phyloP scores from a whole-genome alignment of 1,140 invertebrate species.

The Drosophila micromelanica region DNA sequence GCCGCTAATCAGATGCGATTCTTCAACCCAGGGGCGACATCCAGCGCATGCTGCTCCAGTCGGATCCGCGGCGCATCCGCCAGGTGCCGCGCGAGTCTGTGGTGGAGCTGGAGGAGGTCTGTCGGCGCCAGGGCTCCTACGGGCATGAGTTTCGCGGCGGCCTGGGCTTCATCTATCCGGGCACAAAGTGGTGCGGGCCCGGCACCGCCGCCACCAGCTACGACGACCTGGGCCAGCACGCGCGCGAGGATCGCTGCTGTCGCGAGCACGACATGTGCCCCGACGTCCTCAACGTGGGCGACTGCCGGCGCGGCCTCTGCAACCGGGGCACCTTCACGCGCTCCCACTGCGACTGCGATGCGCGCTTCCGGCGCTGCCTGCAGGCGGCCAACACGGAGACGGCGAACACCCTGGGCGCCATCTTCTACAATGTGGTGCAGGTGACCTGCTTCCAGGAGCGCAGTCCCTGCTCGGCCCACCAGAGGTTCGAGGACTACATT shows the following conservation, averaged over 20 bases:
- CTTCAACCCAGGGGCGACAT: conserved; percentile 85
- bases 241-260: conserved; percentile 89
- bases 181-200: conserved; percentile 91
- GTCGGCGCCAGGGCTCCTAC: conserved; percentile 84
- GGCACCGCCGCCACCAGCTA: conserved; percentile 87
- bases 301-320: conserved; percentile 88
- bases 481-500: conserved; percentile 85
- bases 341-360: conserved; percentile 90
- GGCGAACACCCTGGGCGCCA: conserved; percentile 88
- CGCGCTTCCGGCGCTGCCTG: conserved; percentile 88
- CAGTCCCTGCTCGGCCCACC: conserved; percentile 87
- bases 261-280: conserved; percentile 91
- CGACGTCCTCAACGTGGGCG: conserved; percentile 86
- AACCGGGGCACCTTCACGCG: conserved; percentile 89
- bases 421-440: conserved; percentile 90
- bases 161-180: conserved; percentile 85
- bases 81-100: conserved; percentile 87
- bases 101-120: conserved; percentile 86
- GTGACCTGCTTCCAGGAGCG: conserved; percentile 89
- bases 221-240: conserved; percentile 88
- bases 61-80: conserved; percentile 86
- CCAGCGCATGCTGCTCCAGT: conserved; percentile 86
- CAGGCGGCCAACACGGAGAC: conserved; percentile 88
- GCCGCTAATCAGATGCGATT: not conserved
- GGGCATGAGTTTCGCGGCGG: conserved; percentile 84